These are phyloP conservation scores for Thalpophila matura DNA, from an alignment of 2,888 invertebrate species.

Conservation along the genomic window DNA sequence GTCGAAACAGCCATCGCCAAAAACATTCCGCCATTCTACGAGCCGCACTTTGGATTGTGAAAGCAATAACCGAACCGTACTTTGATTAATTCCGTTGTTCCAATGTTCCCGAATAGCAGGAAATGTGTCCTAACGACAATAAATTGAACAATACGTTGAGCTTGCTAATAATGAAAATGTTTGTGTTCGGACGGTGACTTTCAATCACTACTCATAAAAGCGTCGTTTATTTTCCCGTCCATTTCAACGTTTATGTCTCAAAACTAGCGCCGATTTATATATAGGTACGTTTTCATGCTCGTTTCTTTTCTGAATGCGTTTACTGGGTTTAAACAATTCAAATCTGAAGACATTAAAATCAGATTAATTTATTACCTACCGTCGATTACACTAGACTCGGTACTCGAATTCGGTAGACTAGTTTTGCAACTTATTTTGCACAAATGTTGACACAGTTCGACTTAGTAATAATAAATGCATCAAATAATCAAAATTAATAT, in stretches of 20 bases:
- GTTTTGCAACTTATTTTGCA: no score
- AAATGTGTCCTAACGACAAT: conserved; percentile 19
- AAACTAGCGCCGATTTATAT: no score
- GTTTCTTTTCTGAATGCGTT: no score
- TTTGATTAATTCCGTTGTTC: conserved; percentile 14
- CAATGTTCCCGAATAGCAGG: conserved; percentile 14
- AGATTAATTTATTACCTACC: no score
- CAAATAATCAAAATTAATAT: no score
- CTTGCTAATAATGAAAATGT: conserved; percentile 27
- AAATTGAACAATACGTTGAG: conserved; percentile 18
- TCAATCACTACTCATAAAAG: conserved; percentile 10
- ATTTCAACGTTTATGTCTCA: conserved; percentile 20
- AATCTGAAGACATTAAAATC: no score
- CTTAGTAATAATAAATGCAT: no score
- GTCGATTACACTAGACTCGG: no score
- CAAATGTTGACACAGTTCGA: no score
- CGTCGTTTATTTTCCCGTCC: conserved; percentile 25
- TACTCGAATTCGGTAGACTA: no score
- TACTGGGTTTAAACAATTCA: no score
- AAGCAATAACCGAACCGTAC: conserved; percentile 17
- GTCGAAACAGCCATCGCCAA: background rate
- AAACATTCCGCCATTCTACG: conserved; percentile 1
- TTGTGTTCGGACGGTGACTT: conserved; percentile 6
- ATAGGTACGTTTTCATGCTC: no score
- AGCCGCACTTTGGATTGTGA: conserved; percentile 12